These are phyloP conservation scores for Orcinus orca DNA, from an alignment of 2,113 vertebrate genomes.

Conservation along the genomic window DNA sequence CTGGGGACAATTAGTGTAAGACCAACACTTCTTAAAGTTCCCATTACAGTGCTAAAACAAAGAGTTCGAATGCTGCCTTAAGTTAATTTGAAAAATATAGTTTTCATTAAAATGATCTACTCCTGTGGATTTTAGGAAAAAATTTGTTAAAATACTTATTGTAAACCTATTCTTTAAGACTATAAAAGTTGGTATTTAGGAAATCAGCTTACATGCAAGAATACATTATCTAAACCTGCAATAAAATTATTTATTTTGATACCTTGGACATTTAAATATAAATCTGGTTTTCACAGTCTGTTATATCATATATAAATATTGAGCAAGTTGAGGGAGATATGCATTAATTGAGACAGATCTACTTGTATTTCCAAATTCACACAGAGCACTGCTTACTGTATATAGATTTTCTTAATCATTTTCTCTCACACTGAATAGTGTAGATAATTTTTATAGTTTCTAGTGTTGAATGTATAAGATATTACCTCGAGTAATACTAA, in stretches of 20 bases:
- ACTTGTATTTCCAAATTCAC: background rate
- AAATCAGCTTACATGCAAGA: background rate
- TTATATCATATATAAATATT: background rate
- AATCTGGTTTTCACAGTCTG: background rate
- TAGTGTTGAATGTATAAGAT: background rate
- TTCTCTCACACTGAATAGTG: background rate
- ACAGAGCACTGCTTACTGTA: background rate
- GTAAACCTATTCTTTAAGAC: background rate
- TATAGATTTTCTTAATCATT: background rate
- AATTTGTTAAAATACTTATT: background rate
- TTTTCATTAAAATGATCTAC: background rate
- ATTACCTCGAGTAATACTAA: background rate
- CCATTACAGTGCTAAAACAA: background rate
- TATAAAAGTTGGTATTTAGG: background rate
- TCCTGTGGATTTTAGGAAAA: background rate
- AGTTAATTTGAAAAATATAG: background rate
- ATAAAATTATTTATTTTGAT: background rate
- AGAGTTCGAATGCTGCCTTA: background rate
- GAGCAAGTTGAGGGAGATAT: background rate
- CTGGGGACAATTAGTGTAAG: background rate
- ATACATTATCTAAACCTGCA: background rate
- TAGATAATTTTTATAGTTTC: background rate
- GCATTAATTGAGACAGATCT: background rate
- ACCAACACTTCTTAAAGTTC: background rate
- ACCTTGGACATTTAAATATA: background rate